Evolutionary conservation across 2,888 invertebrate genomes (phyloP).

Genomic region (Bimastos eiseni): DNA sequence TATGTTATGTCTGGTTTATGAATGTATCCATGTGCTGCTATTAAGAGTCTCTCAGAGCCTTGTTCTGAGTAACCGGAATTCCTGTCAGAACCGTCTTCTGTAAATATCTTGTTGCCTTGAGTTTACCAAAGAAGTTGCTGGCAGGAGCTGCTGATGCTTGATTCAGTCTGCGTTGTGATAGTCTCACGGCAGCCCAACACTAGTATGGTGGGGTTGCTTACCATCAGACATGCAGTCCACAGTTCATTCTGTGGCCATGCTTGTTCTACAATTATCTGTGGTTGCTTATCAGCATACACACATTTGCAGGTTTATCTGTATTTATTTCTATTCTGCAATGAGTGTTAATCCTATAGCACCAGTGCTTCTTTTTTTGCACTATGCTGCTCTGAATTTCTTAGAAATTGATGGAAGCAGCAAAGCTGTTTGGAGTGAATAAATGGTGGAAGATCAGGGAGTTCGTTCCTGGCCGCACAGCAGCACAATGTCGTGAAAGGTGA

Average conservation of each 20-base stretch:
- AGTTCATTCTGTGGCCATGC: too few species aligned
- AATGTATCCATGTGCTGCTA: too few species aligned
- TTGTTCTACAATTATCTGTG: neutral
- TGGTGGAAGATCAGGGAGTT: conserved; percentile 47
- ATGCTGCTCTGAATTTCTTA: conserved; percentile 19
- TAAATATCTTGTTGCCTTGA: too few species aligned
- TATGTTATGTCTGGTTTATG: neutral
- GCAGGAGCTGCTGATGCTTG: too few species aligned
- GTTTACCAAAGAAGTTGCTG: too few species aligned
- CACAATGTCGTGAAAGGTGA: conserved; percentile 60
- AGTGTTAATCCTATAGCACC: neutral
- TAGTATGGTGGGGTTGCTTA: neutral
- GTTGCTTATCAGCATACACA: neutral
- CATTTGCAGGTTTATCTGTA: neutral
- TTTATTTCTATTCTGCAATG: neutral
- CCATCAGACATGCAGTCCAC: too few species aligned
- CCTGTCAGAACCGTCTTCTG: too few species aligned
- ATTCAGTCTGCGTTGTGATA: neutral
- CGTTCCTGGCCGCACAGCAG: conserved; percentile 54
- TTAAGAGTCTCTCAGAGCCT: too few species aligned
- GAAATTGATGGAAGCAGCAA: conserved; percentile 35
- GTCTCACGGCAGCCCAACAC: neutral
- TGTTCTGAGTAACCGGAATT: too few species aligned
- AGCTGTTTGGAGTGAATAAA: conserved; percentile 33
- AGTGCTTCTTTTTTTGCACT: neutral